Percentiles rank a stretch among this genome's conserved stretches.
phyloP scores from a whole-genome alignment of 2,797 vertebrate genomes.

The Tragelaphus eurycerus region DNA sequence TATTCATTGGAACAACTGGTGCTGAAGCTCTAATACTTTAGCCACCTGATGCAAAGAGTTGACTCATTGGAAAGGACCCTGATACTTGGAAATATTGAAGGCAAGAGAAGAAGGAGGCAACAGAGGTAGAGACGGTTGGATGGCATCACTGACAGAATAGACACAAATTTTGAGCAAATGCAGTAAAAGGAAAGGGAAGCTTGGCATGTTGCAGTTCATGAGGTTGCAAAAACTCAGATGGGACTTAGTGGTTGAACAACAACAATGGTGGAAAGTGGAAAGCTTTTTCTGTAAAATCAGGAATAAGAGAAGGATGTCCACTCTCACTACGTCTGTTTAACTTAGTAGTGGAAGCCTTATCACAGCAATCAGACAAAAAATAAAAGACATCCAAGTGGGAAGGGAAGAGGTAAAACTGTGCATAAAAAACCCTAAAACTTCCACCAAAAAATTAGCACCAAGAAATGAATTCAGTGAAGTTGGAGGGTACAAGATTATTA shows the following conservation, averaged over 20 bases:
- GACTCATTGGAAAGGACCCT: neutral
- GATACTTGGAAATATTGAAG: neutral
- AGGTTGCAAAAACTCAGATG: neutral
- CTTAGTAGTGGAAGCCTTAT: neutral
- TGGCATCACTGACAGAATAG: neutral
- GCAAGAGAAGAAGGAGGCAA: neutral
- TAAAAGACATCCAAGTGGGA: neutral
- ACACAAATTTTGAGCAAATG: neutral
- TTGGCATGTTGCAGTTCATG: neutral
- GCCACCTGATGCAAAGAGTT: neutral
- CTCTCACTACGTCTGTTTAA: neutral
- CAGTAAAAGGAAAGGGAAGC: neutral
- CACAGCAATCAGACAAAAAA: neutral
- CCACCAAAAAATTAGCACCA: neutral
- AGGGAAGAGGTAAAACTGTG: neutral
- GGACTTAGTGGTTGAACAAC: neutral
- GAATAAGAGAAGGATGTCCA: neutral
- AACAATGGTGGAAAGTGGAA: neutral
- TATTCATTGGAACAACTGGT: neutral
- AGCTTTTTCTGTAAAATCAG: neutral
- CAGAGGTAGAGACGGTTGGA: neutral
- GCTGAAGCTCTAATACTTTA: neutral
- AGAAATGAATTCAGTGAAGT: neutral
- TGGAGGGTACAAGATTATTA: neutral
- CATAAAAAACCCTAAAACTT: neutral